A percentile compares a stretch with the other conserved stretches of the same genome.
Conservation (phyloP, 1,140 invertebrate genomes). For the Drosophila takahashii region DNA sequence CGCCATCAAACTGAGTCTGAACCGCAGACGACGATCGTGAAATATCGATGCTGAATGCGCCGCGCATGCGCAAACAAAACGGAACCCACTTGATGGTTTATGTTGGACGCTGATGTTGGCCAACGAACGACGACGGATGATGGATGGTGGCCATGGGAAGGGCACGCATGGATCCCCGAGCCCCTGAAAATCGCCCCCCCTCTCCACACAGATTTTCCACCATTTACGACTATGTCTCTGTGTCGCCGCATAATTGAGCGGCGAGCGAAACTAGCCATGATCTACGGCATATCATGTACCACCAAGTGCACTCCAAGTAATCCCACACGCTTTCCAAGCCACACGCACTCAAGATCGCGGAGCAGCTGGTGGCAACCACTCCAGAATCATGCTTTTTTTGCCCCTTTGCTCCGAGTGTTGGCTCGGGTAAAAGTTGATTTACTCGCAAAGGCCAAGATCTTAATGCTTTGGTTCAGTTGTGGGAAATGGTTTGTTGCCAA, state of each 20-base stretch:
- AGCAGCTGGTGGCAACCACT: constrained; percentile 14
- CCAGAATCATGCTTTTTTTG: constrained; percentile 10
- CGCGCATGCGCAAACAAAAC: constrained; percentile 78
- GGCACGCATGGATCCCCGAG: constrained; percentile 32
- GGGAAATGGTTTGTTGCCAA: not conserved
- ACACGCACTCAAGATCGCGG: constrained; percentile 8
- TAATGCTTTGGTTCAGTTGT: not conserved
- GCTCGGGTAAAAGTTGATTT: not conserved
- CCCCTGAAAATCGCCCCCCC: not conserved
- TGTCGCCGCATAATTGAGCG: constrained; percentile 62
- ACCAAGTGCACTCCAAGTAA: constrained; percentile 32
- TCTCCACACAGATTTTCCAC: constrained; percentile 3
- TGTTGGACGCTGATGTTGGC: constrained; percentile 38
- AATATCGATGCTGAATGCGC: constrained; percentile 67
- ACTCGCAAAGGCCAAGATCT: constrained; percentile 1
- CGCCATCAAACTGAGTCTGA: constrained; percentile 6
- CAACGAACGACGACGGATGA: constrained; percentile 18
- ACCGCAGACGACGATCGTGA: constrained; percentile 45
- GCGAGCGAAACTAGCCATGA: constrained; percentile 22
- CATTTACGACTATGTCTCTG: not conserved
- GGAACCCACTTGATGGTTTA: constrained; percentile 59
- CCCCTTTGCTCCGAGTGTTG: not conserved
- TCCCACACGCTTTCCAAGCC: constrained; percentile 26
- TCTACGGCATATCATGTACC: constrained; percentile 26
- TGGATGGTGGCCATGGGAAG: constrained; percentile 54